These are phyloP conservation scores for Stegastes partitus DNA, from an alignment of 2,113 vertebrate genomes.

Conservation along the genomic window DNA sequence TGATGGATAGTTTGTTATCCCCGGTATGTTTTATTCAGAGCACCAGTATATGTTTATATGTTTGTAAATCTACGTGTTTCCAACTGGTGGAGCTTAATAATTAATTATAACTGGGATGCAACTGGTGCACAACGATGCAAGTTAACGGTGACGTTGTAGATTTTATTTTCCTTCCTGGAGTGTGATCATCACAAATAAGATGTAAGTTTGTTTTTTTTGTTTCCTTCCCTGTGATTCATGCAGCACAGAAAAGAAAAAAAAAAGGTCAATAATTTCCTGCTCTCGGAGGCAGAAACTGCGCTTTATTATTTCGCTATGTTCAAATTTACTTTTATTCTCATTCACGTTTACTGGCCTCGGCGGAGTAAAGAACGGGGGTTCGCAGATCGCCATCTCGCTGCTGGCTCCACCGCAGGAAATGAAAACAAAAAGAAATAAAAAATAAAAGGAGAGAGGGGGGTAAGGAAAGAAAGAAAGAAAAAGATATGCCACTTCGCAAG, in stretches of 20 bases:
- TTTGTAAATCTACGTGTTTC: too few species aligned
- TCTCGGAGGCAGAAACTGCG: constrained; percentile 10
- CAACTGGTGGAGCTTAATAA: too few species aligned
- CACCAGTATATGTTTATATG: too few species aligned
- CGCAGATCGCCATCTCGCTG: constrained; percentile 35
- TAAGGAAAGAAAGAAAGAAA: background rate
- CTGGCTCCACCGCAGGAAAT: constrained; percentile 48
- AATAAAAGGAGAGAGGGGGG: too few species aligned
- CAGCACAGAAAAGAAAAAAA: constrained; percentile 4
- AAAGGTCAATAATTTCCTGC: constrained; percentile 40
- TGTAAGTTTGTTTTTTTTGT: constrained; percentile 6
- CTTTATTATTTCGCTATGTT: constrained; percentile 47
- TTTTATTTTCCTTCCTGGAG: constrained; percentile 1
- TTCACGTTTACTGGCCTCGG: constrained; percentile 9
- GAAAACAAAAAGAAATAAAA: constrained; percentile 44
- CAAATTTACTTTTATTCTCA: constrained; percentile 28
- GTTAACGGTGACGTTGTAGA: too few species aligned
- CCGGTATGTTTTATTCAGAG: too few species aligned
- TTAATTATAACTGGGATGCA: too few species aligned
- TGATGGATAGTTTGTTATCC: too few species aligned
- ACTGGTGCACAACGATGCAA: too few species aligned
- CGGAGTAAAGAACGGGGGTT: background rate
- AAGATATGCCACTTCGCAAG: constrained; percentile 24
- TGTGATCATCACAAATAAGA: constrained; percentile 27
- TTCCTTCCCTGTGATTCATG: constrained; percentile 26